Base-by-base conservation (phyloP, 1,140 invertebrate species). In the Cyclargus thomasi region DNA sequence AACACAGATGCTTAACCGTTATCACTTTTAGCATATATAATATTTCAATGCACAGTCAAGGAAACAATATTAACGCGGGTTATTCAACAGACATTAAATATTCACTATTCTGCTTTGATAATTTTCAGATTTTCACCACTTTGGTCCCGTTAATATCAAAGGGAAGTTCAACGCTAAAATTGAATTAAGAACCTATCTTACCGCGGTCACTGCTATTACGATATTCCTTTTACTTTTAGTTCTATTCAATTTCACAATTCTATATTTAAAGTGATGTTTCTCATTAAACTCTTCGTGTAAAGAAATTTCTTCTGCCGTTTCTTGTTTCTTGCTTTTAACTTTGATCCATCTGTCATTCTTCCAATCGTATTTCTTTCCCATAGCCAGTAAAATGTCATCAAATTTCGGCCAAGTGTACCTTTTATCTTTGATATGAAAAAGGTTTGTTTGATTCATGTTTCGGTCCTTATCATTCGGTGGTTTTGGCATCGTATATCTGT, bases 291-390 rank as follows among this genome's bases (percentile, higher is more conserved):
- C 69, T 63, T 74, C 63, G 68, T 68, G 71, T 64, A 23, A 55
- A 66, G 64, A 8, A 68, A 70, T 36, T 68, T 55, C 35, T 68
- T 64, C 17, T 53, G 23, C 62, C 70, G 63, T 23, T 69, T 68
- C 62, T 68, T 80, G 79, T 20, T 73, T 47, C 78, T 87, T 86
- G 64, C 69, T 74, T 74, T 83, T 88, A 11, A 90, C 78, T 83
- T 88, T 88, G 55, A 88, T 85, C 87, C 87, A 90, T 72, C 85
- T 72, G 62, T 90, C 87, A 65, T 85, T 88, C 77, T 88, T 88
- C 85, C 85, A 88, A 65, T 90, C 85, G 64, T 88, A 90, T 72
- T 74, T 82, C 72, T 80, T 86, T n/a, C 87, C 87, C 53, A 90
- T 85, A 21, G 74, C 79, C 70, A 81, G 64, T 65, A 90, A 71